Conservation (phyloP, 2,797 vertebrate species). For the Sebastes vulpes region DNA sequence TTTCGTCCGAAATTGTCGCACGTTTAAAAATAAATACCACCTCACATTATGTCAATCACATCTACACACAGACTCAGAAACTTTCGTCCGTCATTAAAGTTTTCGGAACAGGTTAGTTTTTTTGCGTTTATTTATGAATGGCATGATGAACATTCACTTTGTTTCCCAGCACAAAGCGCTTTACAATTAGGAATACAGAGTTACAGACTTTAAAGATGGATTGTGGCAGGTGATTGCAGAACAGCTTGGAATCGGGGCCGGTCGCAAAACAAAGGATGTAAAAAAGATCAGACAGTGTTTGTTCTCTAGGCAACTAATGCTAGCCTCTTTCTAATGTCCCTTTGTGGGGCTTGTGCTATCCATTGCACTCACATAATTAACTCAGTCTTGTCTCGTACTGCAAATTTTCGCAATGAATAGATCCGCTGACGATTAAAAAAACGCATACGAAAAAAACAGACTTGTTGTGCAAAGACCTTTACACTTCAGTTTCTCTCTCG, state of each 20-base stretch:
- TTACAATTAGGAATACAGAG: neutral
- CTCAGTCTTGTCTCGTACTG: neutral
- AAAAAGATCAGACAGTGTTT: neutral
- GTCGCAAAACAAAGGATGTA: neutral
- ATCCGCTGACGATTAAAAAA: no score
- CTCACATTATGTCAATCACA: neutral
- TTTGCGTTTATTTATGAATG: neutral
- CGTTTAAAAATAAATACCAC: no score
- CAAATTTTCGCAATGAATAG: neutral
- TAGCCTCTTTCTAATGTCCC: neutral
- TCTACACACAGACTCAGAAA: neutral
- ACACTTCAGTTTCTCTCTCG: neutral
- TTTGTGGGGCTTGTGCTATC: neutral
- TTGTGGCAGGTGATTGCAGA: neutral
- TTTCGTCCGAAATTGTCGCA: neutral
- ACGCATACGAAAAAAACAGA: neutral
- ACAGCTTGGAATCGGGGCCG: neutral
- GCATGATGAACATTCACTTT: neutral
- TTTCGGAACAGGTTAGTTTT: no score
- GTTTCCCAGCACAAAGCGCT: neutral
- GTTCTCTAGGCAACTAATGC: neutral
- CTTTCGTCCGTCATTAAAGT: no score
- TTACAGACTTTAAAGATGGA: neutral
- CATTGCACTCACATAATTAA: neutral
- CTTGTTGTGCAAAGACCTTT: neutral